Conservation (phyloP, 2,113 vertebrate genomes). For the Podiceps cristatus region DNA sequence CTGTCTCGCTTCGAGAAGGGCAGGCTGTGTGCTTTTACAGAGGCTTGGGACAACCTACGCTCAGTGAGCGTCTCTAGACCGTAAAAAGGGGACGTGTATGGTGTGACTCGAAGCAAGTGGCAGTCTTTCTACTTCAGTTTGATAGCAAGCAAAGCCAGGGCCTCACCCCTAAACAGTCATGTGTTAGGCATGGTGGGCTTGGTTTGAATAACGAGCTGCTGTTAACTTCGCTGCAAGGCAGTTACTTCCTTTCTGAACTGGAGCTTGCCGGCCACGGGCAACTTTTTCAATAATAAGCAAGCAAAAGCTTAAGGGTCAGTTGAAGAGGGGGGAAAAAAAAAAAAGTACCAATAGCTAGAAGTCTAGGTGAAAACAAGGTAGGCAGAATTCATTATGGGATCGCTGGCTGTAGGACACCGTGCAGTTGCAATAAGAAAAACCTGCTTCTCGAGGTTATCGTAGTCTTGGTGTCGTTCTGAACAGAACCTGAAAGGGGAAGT, state of each 20-base stretch:
- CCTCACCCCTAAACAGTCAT: not conserved
- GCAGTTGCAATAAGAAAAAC: not conserved
- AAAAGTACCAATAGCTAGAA: not conserved
- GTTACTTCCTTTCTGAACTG: not conserved
- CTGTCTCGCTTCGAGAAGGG: too few relatives aligned
- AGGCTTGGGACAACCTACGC: fast-evolving
- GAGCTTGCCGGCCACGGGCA: not conserved
- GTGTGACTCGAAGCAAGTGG: not conserved
- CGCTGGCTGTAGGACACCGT: fast-evolving
- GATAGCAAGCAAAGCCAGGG: not conserved
- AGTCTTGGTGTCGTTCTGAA: fast-evolving
- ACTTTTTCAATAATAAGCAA: not conserved
- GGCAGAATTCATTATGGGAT: not conserved
- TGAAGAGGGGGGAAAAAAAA: not conserved
- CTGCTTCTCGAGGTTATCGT: fast-evolving
- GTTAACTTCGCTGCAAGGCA: not conserved
- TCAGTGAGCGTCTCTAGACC: too few relatives aligned
- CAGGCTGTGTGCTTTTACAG: not conserved
- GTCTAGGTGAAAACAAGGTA: not conserved
- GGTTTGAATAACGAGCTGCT: not conserved
- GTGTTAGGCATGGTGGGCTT: not conserved
- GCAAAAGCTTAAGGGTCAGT: not conserved
- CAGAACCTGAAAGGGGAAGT: not conserved
- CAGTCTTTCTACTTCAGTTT: not conserved
- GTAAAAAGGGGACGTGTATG: fast-evolving